Conservation (phyloP, 2,888 invertebrate species). For the Cecidostiba fungosa region DNA sequence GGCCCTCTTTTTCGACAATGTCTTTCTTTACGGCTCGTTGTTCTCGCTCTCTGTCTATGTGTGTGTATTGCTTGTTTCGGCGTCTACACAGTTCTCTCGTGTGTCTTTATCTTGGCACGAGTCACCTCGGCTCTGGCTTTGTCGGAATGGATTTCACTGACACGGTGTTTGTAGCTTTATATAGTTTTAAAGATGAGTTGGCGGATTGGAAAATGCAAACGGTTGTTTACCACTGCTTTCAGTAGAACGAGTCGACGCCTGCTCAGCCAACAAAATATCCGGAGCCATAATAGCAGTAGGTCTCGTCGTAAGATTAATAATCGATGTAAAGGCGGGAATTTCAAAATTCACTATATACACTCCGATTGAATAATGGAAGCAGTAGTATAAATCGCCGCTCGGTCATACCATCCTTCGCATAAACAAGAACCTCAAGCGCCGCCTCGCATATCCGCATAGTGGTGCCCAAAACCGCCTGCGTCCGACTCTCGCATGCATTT, state of each 20-base stretch:
- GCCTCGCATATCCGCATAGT: neutral
- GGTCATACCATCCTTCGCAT: neutral
- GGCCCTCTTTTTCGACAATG: slow-evolving; percentile 72
- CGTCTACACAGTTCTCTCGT: too few relatives aligned
- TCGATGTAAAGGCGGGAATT: too few relatives aligned
- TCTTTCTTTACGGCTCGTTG: slow-evolving; percentile 43
- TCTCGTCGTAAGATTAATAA: too few relatives aligned
- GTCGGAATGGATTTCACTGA: neutral
- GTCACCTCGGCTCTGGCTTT: too few relatives aligned
- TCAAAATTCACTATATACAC: too few relatives aligned
- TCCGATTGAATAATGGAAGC: neutral
- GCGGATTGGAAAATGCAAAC: too few relatives aligned
- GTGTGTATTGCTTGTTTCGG: too few relatives aligned
- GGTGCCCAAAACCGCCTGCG: neutral
- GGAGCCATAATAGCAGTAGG: too few relatives aligned
- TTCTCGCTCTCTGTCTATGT: neutral
- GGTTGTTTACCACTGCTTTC: neutral
- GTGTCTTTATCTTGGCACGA: slow-evolving; percentile 39
- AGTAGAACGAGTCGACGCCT: neutral
- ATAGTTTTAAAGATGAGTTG: too few relatives aligned
- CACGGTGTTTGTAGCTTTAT: too few relatives aligned
- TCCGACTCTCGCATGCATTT: neutral
- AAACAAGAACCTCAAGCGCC: neutral
- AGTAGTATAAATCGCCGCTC: neutral
- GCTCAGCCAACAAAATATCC: neutral